Evolutionary conservation across 1,140 invertebrate genomes (phyloP).

Genomic region (Drosophila trapezifrons): DNA sequence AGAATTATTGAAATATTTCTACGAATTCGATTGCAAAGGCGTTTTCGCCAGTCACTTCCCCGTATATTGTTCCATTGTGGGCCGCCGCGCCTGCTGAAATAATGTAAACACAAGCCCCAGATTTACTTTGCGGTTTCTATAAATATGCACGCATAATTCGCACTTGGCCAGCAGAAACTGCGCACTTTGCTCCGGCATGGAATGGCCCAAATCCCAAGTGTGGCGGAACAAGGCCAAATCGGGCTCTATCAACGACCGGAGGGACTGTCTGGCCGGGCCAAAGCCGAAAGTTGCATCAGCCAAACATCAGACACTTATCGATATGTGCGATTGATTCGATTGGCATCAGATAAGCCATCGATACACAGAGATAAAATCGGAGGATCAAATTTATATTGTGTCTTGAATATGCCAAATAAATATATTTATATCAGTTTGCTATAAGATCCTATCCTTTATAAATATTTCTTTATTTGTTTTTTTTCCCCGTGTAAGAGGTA

Average conservation of each 20-base stretch:
- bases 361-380: not conserved
- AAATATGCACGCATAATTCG: conserved; percentile 36
- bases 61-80: conserved; percentile 36
- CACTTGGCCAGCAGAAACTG: conserved; percentile 46
- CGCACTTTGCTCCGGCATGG: conserved; percentile 39
- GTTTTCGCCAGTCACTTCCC: conserved; percentile 31
- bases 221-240: conserved; percentile 28
- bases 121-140: conserved; percentile 33
- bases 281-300: conserved; percentile 67
- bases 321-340: conserved; percentile 24
- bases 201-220: conserved; percentile 41
- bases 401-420: too few relatives aligned
- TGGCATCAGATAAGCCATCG: conserved; percentile 24
- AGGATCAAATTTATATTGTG: not conserved
- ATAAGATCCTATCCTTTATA: too few relatives aligned
- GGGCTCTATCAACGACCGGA: conserved; percentile 30
- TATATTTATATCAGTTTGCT: not conserved
- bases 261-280: conserved; percentile 21
- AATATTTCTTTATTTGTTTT: not conserved
- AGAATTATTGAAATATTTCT: conserved; percentile 23
- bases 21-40: conserved; percentile 25
- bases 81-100: conserved; percentile 12
- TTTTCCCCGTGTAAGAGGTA: not conserved
- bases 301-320: conserved; percentile 30
- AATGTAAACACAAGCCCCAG: conserved; percentile 31